Evolutionary conservation across 2,113 vertebrate species (phyloP), one percentile per base, ranked within the genome.

Genomic region (Planiliza haematocheilus): DNA sequence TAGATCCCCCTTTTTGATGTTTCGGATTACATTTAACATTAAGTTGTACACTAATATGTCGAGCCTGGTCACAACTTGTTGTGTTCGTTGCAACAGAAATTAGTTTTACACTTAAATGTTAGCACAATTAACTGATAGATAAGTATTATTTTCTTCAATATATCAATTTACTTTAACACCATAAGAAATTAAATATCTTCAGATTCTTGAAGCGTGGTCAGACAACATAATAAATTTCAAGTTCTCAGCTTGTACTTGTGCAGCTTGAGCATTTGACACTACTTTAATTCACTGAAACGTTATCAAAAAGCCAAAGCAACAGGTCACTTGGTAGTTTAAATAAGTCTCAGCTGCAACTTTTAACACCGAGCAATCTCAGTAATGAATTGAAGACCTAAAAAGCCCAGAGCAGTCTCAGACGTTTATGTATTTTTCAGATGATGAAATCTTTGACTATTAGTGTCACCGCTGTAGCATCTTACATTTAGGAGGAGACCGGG

Each of bases 371-470:
- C 13, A 39, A 24, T 1, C 8, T 3, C 9, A 14, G 1, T 2
- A n/a, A 46, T 61, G 8, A 38, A 6, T 7, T 3, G 9, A 48
- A 50, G 0, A 37, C 8, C 11, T 16, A 6, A 39, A 24, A 16
- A 4, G 36, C 24, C 24, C 24, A 30, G 24, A 30, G 4, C 20
- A 49, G 4, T 43, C n/a, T 21, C 8, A 53, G 43, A n/a, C 13
- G 13, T 14, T 10, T 30, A 24, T 37, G 18, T 10, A 12, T 45
- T 17, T 24, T 10, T 38, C 38, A 56, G n/a, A 64, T 60, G 64
- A 81, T 67, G 24, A 73, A 70, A 68, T 83, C 60, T 38, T 53
- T 79, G 51, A 82, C 50, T 42, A 49, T 59, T 16, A 49, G n/a
- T 73, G 48, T 55, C 24, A 52, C 1, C 48, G 46, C 37, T 67